phyloP scores from a whole-genome alignment of 2,888 invertebrate species.

The Nephrotoma appendiculata region DNA sequence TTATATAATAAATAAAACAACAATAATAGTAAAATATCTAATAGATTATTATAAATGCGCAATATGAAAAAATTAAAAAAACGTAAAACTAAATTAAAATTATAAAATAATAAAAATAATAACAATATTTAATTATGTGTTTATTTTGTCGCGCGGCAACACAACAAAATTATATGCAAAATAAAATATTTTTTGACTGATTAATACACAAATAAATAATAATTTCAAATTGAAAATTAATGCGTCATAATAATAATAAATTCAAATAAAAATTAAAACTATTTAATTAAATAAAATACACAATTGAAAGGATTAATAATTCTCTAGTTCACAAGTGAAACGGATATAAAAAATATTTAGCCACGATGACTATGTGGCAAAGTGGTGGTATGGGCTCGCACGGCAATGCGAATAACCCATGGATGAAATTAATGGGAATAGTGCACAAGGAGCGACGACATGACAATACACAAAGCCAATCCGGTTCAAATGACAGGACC shows the following conservation, averaged over 20 bases:
- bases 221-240: neutral
- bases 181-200: neutral
- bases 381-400: slow-evolving; percentile 62
- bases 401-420: slow-evolving; percentile 65
- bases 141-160: neutral
- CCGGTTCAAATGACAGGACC: slow-evolving; percentile 45
- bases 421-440: slow-evolving; percentile 72
- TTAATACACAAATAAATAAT: neutral
- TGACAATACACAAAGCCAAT: slow-evolving; percentile 40
- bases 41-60: neutral
- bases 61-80: neutral
- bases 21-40: neutral
- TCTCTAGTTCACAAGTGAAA: neutral
- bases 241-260: neutral
- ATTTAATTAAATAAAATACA: neutral
- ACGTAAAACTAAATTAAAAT: neutral
- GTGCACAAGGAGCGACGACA: slow-evolving; percentile 60
- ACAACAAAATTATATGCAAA: neutral
- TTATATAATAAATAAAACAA: neutral
- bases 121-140: neutral
- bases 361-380: slow-evolving; percentile 60
- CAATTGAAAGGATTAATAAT: neutral
- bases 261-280: neutral
- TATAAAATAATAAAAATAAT: neutral
- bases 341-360: slow-evolving; percentile 16